phyloP scores from a whole-genome alignment of 37 sponge, comb jelly and placozoan genomes.

The Amphimedon queenslandica region DNA sequence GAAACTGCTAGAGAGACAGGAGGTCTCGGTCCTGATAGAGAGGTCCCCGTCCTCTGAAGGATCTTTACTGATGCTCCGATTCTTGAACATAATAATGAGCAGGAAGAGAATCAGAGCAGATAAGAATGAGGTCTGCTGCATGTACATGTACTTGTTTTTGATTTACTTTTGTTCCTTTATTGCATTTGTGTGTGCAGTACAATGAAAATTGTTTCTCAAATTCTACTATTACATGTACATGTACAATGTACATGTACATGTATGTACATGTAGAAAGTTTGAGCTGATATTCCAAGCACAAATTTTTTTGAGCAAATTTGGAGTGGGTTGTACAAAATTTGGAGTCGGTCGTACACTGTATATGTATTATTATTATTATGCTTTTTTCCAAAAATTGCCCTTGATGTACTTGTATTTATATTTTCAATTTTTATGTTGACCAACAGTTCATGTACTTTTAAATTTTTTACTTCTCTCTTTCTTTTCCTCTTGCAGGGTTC shows the following conservation, averaged over 20 bases:
- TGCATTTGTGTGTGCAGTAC: not conserved
- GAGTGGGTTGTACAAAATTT: no score
- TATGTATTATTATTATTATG: no score
- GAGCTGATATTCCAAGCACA: no score
- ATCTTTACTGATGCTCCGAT: slow-evolving; percentile 59
- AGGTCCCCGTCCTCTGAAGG: slow-evolving; percentile 57
- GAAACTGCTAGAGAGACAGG: slow-evolving; percentile 9
- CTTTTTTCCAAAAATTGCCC: no score
- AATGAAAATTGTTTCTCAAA: not conserved
- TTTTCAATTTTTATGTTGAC: no score
- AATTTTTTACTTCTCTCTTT: no score
- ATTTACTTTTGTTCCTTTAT: no score
- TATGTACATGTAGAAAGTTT: no score
- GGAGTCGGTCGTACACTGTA: no score
- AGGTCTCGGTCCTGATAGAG: slow-evolving; percentile 30
- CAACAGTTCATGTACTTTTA: no score
- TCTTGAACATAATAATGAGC: slow-evolving; percentile 80
- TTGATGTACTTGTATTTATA: not conserved
- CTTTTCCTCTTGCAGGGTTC: slow-evolving; percentile 21
- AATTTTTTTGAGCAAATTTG: no score
- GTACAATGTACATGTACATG: slow-evolving; percentile 3
- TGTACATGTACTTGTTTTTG: not conserved
- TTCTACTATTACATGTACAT: not conserved
- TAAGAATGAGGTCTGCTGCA: not conserved
- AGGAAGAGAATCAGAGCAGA: slow-evolving; percentile 53